phyloP scores from a whole-genome alignment of 2,888 invertebrate genomes.

The Bellardia pandia region DNA sequence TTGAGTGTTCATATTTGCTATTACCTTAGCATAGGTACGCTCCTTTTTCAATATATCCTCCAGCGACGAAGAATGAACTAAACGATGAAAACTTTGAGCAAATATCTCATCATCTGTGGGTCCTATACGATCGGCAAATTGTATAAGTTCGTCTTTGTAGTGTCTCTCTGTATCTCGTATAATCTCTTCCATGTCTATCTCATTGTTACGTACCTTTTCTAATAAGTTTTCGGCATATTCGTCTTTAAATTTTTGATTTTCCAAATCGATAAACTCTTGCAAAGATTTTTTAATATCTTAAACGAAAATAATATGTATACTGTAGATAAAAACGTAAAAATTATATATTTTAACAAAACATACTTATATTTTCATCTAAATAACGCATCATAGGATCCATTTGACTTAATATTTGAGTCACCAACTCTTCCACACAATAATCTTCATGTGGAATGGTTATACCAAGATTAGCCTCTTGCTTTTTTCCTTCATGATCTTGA shows the following conservation, averaged over 20 bases:
- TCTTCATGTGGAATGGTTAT: conserved; percentile 79
- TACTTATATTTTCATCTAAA: conserved; percentile 81
- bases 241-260: conserved; percentile 89
- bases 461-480: conserved; percentile 74
- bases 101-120: conserved; percentile 91
- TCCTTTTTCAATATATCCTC: conserved; percentile 95
- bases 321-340: not conserved
- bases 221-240: conserved; percentile 87
- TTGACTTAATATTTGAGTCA: conserved; percentile 79
- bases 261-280: conserved; percentile 87
- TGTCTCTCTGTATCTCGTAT: conserved; percentile 92
- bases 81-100: conserved; percentile 85
- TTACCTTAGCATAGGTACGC: conserved; percentile 92
- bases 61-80: conserved; percentile 93
- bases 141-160: conserved; percentile 92
- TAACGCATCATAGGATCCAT: conserved; percentile 83
- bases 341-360: conserved; percentile 38
- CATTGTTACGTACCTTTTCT: conserved; percentile 86
- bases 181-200: conserved; percentile 89
- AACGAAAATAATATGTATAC: not conserved
- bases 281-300: conserved; percentile 82
- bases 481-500: conserved; percentile 79
- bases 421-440: conserved; percentile 80
- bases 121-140: conserved; percentile 92
- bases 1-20: conserved; percentile 89